Conservation (phyloP, 2,113 vertebrate genomes). For the Acanthochromis polyacanthus region DNA sequence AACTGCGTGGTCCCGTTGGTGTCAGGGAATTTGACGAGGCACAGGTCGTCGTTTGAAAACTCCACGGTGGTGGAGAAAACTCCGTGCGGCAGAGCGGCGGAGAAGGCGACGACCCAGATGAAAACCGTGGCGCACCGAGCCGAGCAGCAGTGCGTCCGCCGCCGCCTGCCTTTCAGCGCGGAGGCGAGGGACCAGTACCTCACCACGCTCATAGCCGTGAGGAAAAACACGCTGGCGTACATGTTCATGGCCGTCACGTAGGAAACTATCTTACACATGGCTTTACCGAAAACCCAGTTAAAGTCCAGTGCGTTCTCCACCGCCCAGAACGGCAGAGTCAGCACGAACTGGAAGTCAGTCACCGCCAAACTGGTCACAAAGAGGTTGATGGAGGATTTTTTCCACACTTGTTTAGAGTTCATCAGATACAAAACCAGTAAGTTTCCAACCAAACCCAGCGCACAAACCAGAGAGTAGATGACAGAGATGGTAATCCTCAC, state of each 20-base stretch:
- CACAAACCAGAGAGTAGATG: slow-evolving; percentile 94
- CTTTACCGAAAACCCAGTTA: slow-evolving; percentile 93
- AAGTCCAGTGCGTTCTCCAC: slow-evolving; percentile 96
- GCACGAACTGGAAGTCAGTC: slow-evolving; percentile 96
- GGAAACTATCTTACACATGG: slow-evolving; percentile 96
- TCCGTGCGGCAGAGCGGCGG: slow-evolving; percentile 91
- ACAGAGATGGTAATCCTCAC: slow-evolving; percentile 90
- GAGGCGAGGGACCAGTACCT: slow-evolving; percentile 93
- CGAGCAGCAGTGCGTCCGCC: slow-evolving; percentile 80
- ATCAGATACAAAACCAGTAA: slow-evolving; percentile 94
- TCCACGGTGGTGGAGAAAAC: slow-evolving; percentile 93
- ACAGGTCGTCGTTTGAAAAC: slow-evolving; percentile 91
- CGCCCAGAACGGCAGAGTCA: slow-evolving; percentile 97
- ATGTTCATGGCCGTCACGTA: slow-evolving; percentile 96
- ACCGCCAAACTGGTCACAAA: slow-evolving; percentile 94
- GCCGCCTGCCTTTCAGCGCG: slow-evolving; percentile 86
- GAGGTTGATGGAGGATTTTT: slow-evolving; percentile 94
- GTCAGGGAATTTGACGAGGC: slow-evolving; percentile 93
- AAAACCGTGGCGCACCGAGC: slow-evolving; percentile 85
- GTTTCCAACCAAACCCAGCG: slow-evolving; percentile 93
- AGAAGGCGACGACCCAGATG: slow-evolving; percentile 89
- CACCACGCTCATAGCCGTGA: slow-evolving; percentile 96
- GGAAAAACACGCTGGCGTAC: slow-evolving; percentile 99
- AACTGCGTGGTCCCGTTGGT: slow-evolving; percentile 87
- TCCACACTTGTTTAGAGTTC: slow-evolving; percentile 93